Evolutionary conservation across 1,140 invertebrate genomes (phyloP).

Genomic region (Rhopalosiphum maidis): DNA sequence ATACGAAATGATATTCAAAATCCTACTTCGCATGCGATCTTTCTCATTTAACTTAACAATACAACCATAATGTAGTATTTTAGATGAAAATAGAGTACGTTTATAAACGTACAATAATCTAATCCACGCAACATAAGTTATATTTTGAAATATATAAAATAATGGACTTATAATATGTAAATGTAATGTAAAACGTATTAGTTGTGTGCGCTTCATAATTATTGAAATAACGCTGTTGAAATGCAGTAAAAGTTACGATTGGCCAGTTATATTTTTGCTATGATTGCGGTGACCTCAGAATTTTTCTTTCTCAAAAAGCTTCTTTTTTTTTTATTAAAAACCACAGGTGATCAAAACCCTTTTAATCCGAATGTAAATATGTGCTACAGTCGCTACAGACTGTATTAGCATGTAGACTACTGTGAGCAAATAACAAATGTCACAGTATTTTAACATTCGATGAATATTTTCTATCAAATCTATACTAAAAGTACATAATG

Average conservation of each 20-base stretch:
- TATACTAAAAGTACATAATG: neutral
- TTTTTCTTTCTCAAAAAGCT: neutral
- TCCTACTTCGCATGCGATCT: neutral
- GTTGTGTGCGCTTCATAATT: too few relatives aligned
- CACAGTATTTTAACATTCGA: neutral
- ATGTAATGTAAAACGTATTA: too few relatives aligned
- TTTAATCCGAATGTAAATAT: neutral
- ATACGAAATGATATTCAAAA: neutral
- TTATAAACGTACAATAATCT: neutral
- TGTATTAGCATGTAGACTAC: neutral
- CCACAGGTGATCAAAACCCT: neutral
- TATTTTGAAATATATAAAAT: neutral
- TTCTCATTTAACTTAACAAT: neutral
- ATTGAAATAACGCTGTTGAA: too few relatives aligned
- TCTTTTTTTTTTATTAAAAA: neutral
- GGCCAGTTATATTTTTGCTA: neutral
- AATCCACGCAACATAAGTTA: neutral
- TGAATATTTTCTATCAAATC: neutral
- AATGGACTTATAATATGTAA: too few relatives aligned
- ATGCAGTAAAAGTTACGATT: too few relatives aligned
- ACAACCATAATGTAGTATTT: neutral
- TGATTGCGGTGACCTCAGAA: neutral
- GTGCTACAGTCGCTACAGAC: too few relatives aligned
- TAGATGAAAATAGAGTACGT: neutral
- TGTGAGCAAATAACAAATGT: neutral